These are phyloP conservation scores for Venturia canescens DNA, from an alignment of 1,140 invertebrate species.

Conservation along the genomic window DNA sequence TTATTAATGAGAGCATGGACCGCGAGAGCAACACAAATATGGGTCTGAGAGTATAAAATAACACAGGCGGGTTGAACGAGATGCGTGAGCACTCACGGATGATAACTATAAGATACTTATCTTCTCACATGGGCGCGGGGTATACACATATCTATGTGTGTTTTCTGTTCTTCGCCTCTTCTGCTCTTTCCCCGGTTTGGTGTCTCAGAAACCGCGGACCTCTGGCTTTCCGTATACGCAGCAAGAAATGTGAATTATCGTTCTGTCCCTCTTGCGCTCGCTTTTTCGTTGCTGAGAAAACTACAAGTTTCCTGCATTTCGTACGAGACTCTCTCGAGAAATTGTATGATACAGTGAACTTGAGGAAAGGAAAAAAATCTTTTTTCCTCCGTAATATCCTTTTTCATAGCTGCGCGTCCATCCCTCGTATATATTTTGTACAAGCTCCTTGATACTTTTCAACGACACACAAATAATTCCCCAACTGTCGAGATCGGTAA, in stretches of 20 bases:
- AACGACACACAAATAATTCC: constrained; percentile 52
- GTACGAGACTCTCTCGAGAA: constrained; percentile 9
- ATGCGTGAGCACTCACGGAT: background rate
- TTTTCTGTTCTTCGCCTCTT: constrained; percentile 26
- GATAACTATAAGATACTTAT: constrained; percentile 39
- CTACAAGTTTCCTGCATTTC: background rate
- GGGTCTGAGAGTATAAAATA: constrained; percentile 31
- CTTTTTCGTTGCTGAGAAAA: constrained; percentile 33
- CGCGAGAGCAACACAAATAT: constrained; percentile 43
- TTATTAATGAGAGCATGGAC: constrained; percentile 54
- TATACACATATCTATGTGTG: constrained; percentile 8
- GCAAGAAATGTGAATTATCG: constrained; percentile 56
- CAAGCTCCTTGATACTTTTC: background rate
- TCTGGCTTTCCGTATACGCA: constrained; percentile 45
- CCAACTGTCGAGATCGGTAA: constrained; percentile 46
- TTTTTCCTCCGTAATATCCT: constrained; percentile 46
- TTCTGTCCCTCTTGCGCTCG: no score
- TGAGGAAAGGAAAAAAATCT: constrained; percentile 21
- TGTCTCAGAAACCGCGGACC: constrained; percentile 50
- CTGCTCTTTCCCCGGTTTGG: constrained; percentile 9
- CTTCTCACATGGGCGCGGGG: constrained; percentile 43
- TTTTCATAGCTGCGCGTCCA: constrained; percentile 25
- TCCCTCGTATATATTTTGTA: background rate
- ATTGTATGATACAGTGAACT: constrained; percentile 3
- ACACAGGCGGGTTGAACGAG: constrained; percentile 20